These are phyloP conservation scores for Sinocyclocheilus anophthalmus DNA, from an alignment of 2,113 vertebrate species.

Conservation along the genomic window DNA sequence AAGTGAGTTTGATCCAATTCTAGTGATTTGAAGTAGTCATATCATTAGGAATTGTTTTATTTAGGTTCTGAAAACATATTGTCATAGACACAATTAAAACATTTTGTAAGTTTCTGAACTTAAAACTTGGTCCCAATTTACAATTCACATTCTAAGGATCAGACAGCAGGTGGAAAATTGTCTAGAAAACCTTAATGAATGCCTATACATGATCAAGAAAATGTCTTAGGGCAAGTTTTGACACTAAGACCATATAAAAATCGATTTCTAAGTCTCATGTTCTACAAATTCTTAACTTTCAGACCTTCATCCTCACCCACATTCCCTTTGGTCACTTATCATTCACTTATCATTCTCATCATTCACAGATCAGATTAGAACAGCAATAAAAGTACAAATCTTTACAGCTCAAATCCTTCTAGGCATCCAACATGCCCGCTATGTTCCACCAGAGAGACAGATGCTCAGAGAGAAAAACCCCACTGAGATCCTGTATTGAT, in stretches of 20 bases:
- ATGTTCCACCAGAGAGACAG: neutral
- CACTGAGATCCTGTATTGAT: constrained; percentile 16
- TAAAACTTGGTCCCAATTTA: neutral
- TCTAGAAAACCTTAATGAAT: too few species aligned
- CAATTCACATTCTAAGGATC: neutral
- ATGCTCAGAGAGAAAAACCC: neutral
- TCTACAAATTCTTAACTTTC: neutral
- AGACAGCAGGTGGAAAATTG: too few species aligned
- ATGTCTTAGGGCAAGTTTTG: neutral
- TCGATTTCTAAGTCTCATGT: neutral
- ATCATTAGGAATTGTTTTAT: too few species aligned
- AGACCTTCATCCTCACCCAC: neutral
- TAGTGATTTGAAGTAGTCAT: too few species aligned
- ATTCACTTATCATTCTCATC: too few species aligned
- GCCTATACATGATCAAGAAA: too few species aligned
- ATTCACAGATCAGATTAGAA: too few species aligned
- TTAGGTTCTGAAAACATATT: neutral
- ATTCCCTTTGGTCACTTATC: neutral
- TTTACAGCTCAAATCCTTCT: neutral
- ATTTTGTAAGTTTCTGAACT: neutral
- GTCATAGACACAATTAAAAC: neutral
- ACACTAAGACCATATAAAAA: neutral
- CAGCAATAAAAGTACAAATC: neutral
- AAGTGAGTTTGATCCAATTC: constrained; percentile 76
- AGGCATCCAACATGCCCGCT: neutral